Percentiles rank a stretch among this genome's conserved stretches.
These are phyloP conservation scores for Didymodactylos carnosus DNA, from an alignment of 2,888 invertebrate species.

Conservation along the genomic window DNA sequence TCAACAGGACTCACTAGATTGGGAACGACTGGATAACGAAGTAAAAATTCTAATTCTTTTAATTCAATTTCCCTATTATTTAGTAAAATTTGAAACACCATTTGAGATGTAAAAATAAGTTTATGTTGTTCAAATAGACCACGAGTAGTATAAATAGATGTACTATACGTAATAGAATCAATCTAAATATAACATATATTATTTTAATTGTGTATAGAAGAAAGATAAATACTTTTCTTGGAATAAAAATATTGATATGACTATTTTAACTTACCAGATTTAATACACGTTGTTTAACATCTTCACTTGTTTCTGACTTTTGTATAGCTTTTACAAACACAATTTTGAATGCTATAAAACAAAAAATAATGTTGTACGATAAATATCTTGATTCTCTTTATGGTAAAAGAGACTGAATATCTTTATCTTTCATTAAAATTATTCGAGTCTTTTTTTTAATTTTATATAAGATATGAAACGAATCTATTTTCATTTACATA, in stretches of 20 bases:
- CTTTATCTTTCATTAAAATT: background rate
- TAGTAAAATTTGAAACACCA: conserved; percentile 16
- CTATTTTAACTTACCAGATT: no score
- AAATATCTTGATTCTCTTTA: no score
- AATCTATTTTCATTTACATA: background rate
- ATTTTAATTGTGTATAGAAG: no score
- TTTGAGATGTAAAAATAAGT: conserved; percentile 16
- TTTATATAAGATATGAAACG: background rate
- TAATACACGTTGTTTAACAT: conserved; percentile 15
- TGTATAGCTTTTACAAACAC: conserved; percentile 17
- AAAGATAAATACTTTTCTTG: no score
- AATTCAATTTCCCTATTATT: conserved; percentile 14
- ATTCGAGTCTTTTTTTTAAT: background rate
- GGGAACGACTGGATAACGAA: conserved; percentile 67
- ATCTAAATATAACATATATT: no score
- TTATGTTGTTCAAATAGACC: conserved; percentile 17
- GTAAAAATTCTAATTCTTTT: conserved; percentile 16
- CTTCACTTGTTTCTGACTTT: conserved; percentile 15
- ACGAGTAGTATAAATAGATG: conserved; percentile 16
- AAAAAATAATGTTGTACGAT: background rate
- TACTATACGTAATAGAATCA: conserved; percentile 16
- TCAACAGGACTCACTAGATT: conserved; percentile 83
- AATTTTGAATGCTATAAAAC: conserved; percentile 39
- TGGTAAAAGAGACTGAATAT: background rate
- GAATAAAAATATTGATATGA: no score